These are phyloP conservation scores for Toxotes jaculatrix DNA, from an alignment of 2,113 vertebrate genomes.

Conservation along the genomic window DNA sequence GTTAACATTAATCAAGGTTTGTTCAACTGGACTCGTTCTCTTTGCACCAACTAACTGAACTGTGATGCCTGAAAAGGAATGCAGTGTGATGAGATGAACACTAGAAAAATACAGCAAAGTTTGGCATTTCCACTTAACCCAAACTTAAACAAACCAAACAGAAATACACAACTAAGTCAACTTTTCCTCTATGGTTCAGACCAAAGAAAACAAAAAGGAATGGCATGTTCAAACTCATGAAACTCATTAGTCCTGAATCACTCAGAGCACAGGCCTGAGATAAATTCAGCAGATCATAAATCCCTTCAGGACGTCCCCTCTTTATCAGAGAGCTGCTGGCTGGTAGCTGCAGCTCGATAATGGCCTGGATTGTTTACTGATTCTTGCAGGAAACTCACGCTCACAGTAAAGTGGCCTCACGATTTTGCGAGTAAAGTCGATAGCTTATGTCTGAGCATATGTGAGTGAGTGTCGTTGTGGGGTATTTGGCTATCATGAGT, in stretches of 20 bases:
- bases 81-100: neutral
- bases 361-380: conserved; percentile 78
- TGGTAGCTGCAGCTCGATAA: conserved; percentile 73
- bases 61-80: neutral
- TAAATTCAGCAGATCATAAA: conserved; percentile 70
- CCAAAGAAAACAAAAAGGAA: conserved; percentile 9
- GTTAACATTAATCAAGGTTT: neutral
- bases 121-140: neutral
- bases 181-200: neutral
- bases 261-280: conserved; percentile 58
- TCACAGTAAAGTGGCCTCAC: conserved; percentile 70
- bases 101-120: neutral
- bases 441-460: conserved; percentile 24
- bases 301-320: conserved; percentile 31
- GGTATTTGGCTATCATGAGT: conserved; percentile 25
- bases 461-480: neutral
- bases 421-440: conserved; percentile 65
- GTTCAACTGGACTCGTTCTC: neutral
- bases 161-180: neutral
- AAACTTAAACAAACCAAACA: neutral
- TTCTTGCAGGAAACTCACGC: conserved; percentile 71
- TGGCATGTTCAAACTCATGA: conserved; percentile 1
- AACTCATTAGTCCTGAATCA: conserved; percentile 67
- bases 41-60: neutral
- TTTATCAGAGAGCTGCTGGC: conserved; percentile 69